Evolutionary conservation across 2,888 invertebrate species (phyloP), one percentile per base, ranked within the genome.

Genomic region (Chloromyia formosa): DNA sequence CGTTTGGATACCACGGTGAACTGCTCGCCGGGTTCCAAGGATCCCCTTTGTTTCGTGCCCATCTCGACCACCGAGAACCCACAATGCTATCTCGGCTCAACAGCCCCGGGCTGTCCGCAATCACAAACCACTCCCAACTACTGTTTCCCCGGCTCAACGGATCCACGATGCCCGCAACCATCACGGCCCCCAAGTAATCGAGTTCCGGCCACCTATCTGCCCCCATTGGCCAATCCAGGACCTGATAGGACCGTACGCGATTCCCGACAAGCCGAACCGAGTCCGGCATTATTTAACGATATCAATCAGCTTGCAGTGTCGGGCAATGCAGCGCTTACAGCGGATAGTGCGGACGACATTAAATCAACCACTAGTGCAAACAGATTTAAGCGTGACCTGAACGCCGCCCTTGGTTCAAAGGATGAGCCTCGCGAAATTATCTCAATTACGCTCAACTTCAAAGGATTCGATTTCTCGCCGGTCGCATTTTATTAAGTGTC

Each of bases 81-180:
- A 10, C 60, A 73, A 1, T 81, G 80, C 54, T 79, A 77, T 71
- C 78, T 78, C 14, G 80, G 80, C 7, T 79, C 80, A 22, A 78
- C 76, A 14, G 79, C 80, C 66, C 78, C 80, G 27, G 35, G 80
- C 16, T 79, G 80, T 62, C 73, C 79, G 2, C 76, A 78, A 12
- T 73, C 79, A 14, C 73, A 76, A 73, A 72, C 77, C 2, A 79
- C 80, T 1, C 79, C 77, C 40, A 80, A 80, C n/a, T 76, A 76
- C 1, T 84, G 84, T 72, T 83, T 80, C 56, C 83, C 83, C 5
- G 84, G 78, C 1, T 78, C 78, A 9, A 20, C 82, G 0, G 84
- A 86, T 73, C 84, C 84, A 0, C 79, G 84, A 84, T 87, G 81
- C 83, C 86, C 76, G 84, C 86, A 27, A 84, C 84, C 76, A 71